Evolutionary conservation across 2,113 vertebrate species (phyloP).

Genomic region (Antechinus flavipes): DNA sequence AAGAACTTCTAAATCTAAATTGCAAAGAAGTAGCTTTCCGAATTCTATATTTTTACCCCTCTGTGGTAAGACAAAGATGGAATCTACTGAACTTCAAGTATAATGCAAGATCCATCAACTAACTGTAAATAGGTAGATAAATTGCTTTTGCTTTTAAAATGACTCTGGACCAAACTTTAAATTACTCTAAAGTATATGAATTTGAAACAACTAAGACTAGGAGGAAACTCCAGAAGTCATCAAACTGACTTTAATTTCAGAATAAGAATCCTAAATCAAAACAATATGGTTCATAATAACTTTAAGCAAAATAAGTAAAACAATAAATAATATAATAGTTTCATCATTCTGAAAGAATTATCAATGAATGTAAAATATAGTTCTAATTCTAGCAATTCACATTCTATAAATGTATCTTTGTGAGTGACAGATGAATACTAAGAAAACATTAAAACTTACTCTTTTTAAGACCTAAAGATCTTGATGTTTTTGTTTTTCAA

Average conservation of each 20-base stretch:
- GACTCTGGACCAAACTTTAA: neutral
- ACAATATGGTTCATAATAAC: neutral
- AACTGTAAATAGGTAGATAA: neutral
- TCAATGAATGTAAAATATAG: neutral
- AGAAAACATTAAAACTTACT: neutral
- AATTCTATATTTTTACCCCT: neutral
- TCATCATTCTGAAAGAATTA: neutral
- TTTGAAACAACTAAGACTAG: neutral
- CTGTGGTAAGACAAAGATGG: neutral
- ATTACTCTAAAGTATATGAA: neutral
- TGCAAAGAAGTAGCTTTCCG: neutral
- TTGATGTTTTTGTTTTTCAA: neutral
- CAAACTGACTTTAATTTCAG: neutral
- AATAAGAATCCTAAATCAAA: neutral
- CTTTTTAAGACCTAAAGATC: neutral
- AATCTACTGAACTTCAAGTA: neutral
- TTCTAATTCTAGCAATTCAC: neutral
- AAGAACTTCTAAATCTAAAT: neutral
- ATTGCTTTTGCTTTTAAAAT: neutral
- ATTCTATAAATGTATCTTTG: neutral
- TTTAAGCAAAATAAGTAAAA: neutral
- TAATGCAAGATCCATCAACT: neutral
- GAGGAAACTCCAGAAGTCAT: neutral
- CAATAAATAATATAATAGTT: neutral
- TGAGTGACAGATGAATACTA: slow-evolving; percentile 10